These are phyloP conservation scores for Cantharis nigra DNA, from an alignment of 2,888 invertebrate species.

Conservation along the genomic window DNA sequence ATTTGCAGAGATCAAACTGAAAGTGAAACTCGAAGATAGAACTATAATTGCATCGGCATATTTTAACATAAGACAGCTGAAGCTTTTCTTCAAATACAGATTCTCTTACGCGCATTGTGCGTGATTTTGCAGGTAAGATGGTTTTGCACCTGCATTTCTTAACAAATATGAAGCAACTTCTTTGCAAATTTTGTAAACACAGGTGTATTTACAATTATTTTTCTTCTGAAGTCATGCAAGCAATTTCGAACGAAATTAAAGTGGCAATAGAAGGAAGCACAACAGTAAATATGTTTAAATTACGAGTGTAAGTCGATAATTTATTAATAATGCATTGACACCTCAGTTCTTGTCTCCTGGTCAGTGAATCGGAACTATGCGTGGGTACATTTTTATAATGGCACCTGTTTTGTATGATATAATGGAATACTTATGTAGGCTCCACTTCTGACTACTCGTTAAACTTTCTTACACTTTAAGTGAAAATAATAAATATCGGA, in stretches of 20 bases:
- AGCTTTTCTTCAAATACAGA: slow-evolving; percentile 27
- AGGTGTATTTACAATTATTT: slow-evolving; percentile 23
- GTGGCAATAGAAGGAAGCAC: not conserved
- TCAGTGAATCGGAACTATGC: slow-evolving; percentile 51
- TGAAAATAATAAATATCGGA: slow-evolving; percentile 50
- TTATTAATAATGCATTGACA: slow-evolving; percentile 46
- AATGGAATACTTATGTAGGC: slow-evolving; percentile 53
- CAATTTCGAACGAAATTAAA: not conserved
- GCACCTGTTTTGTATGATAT: slow-evolving; percentile 54
- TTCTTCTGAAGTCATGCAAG: not conserved
- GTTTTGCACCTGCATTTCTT: slow-evolving; percentile 32
- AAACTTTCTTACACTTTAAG: slow-evolving; percentile 50
- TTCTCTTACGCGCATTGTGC: slow-evolving; percentile 37
- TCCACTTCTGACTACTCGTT: slow-evolving; percentile 49
- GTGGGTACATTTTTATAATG: slow-evolving; percentile 53
- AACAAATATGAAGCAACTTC: slow-evolving; percentile 21
- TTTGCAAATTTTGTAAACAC: slow-evolving; percentile 31
- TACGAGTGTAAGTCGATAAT: slow-evolving; percentile 31
- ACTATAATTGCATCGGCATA: not conserved
- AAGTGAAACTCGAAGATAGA: not conserved
- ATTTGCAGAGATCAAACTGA: not conserved
- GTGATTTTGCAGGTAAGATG: slow-evolving; percentile 29
- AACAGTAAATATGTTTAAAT: slow-evolving; percentile 13
- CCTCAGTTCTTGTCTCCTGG: slow-evolving; percentile 36
- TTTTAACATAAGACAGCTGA: not conserved